Conservation (phyloP, 2,888 invertebrate species). For the Thereva unica region DNA sequence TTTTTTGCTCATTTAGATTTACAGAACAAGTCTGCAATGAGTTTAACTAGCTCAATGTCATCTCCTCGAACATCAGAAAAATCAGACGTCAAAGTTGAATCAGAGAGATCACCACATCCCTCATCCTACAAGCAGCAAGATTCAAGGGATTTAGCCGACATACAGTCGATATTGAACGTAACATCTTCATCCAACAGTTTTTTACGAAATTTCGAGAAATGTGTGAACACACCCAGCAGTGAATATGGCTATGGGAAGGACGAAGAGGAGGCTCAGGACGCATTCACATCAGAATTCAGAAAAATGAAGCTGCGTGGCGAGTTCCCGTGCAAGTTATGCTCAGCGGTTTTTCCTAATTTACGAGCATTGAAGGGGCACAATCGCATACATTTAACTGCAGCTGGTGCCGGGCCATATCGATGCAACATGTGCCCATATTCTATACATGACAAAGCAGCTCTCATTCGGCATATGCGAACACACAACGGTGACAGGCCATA, state of each 20-base stretch:
- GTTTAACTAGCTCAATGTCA: constrained; percentile 58
- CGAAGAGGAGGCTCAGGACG: constrained; percentile 80
- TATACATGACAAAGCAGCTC: constrained; percentile 81
- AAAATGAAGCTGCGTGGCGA: constrained; percentile 88
- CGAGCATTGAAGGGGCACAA: constrained; percentile 90
- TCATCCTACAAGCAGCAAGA: constrained; percentile 57
- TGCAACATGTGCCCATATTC: constrained; percentile 93
- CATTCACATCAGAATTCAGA: constrained; percentile 82
- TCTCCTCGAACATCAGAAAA: constrained; percentile 57
- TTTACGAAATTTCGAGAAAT: constrained; percentile 65
- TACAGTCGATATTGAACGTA: constrained; percentile 80
- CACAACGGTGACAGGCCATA: constrained; percentile 96
- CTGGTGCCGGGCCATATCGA: constrained; percentile 78
- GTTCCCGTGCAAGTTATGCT: constrained; percentile 89
- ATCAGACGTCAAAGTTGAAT: constrained; percentile 44
- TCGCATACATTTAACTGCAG: constrained; percentile 79
- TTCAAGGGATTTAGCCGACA: constrained; percentile 80
- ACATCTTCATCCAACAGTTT: constrained; percentile 67
- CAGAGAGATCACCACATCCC: constrained; percentile 37
- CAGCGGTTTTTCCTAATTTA: constrained; percentile 83
- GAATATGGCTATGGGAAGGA: constrained; percentile 58
- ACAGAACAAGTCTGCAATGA: constrained; percentile 68
- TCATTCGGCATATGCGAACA: constrained; percentile 88
- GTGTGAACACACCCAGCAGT: constrained; percentile 55
- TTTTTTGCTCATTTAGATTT: constrained; percentile 82